Conservation (phyloP, 2,888 invertebrate genomes). For the Troides helena region DNA sequence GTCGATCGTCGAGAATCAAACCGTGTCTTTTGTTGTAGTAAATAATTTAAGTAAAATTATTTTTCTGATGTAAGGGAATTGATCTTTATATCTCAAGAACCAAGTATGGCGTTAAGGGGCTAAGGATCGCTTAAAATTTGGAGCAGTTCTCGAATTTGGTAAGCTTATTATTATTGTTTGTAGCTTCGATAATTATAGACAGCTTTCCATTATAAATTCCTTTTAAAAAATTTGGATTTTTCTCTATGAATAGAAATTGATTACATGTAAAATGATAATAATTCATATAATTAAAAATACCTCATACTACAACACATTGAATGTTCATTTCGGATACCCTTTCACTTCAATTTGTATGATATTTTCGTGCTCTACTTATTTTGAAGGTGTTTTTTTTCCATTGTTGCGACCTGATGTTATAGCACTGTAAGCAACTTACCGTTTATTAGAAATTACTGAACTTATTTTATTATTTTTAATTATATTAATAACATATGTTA, state of each 20-base stretch:
- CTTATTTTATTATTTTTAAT: not conserved
- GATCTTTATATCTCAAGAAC: slow-evolving; percentile 42
- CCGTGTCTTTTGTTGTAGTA: slow-evolving; percentile 27
- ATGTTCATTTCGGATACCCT: slow-evolving; percentile 59
- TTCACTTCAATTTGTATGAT: slow-evolving; percentile 76
- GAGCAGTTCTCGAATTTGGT: slow-evolving; percentile 60
- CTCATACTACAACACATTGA: slow-evolving; percentile 18
- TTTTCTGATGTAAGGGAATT: slow-evolving; percentile 34
- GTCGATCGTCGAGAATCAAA: slow-evolving; percentile 57
- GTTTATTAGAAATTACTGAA: not conserved
- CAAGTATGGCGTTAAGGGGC: slow-evolving; percentile 63
- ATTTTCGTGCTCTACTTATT: slow-evolving; percentile 78
- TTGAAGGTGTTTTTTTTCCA: slow-evolving; percentile 43
- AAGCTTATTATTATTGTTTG: slow-evolving; percentile 51
- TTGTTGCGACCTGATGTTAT: slow-evolving; percentile 32
- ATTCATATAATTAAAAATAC: slow-evolving; percentile 6
- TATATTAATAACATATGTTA: not conserved
- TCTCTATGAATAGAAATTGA: slow-evolving; percentile 2
- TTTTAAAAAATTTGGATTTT: not conserved
- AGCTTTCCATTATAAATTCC: slow-evolving; percentile 34
- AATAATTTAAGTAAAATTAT: slow-evolving; percentile 54
- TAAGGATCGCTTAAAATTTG: slow-evolving; percentile 52
- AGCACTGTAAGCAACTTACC: slow-evolving; percentile 10
- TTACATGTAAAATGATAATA: not conserved
- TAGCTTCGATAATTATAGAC: slow-evolving; percentile 45